Base-by-base conservation (phyloP, 1,140 invertebrate species). In the Zaprionus inermis region DNA sequence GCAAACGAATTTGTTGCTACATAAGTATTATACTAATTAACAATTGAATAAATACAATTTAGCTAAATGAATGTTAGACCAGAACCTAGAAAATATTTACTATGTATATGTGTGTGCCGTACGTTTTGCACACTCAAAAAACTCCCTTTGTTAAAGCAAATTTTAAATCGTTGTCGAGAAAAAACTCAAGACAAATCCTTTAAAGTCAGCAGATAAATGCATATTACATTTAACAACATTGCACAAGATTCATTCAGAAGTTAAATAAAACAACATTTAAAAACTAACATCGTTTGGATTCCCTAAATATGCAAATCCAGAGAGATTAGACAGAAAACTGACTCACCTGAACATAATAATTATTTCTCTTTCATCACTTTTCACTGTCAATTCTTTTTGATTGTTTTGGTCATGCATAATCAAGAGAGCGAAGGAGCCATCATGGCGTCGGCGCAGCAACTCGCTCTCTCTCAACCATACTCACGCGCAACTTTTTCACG, bases 11-110 rank as follows among this genome's bases (percentile, higher is more conserved):
- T 81, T 88, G 83, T 89, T 89, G 83, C 78, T 80, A 78, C 63
- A 79, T 75, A 88, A 83, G 68, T 66, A 65, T 67, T 58, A 76
- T 71, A 64, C 49, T 67, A 28, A 28, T 32, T 68, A 52, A 28
- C 32, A 49, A 61, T 10, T 22, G 24, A 34, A 44, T 36, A 46
- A 52, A 59, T 16, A 68, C 16, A 74, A 77, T 58, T 52, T 89
- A 90, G 85, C 76, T 81, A 90, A 89, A 79, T 89, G 78, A 89
- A 89, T 84, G 78, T 90, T 90, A 84, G 84, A 73, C 49, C 71
- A 77, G 56, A 78, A 52, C 78, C 67, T 85, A 86, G 81, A 72
- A 64, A 66, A 28, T 76, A 82, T 65, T 60, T 56, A 59, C 69
- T 63, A 61, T 61, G 1, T 65, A 63, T 67, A 34, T 55, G 44